Evolutionary conservation across 1,140 invertebrate species (phyloP).

Genomic region (Parapsyche elsis): DNA sequence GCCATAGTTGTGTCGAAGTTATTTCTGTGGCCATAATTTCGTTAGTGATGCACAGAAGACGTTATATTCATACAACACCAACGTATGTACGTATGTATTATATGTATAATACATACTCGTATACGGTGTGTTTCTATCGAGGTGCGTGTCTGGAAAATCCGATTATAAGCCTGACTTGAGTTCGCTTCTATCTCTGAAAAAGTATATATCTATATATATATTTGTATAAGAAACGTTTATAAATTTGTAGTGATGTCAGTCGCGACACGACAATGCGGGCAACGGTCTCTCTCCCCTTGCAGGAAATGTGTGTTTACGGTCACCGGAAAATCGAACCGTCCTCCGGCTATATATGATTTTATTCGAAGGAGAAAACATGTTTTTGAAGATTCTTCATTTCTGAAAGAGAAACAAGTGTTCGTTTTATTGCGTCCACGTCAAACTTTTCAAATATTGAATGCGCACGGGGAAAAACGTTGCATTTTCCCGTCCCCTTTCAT

Average conservation of each 20-base stretch:
- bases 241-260: background rate
- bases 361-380: slow-evolving; percentile 31
- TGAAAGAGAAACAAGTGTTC: background rate
- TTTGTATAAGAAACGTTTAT: background rate
- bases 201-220: background rate
- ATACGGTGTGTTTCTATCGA: background rate
- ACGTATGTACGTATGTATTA: background rate
- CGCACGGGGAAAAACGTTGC: too few species aligned
- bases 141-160: slow-evolving; percentile 3
- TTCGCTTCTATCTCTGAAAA: slow-evolving; percentile 17
- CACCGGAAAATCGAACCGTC: slow-evolving; percentile 30
- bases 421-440: background rate
- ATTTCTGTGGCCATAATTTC: too few species aligned
- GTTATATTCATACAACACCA: too few species aligned
- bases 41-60: too few species aligned
- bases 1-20: too few species aligned
- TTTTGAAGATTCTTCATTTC: background rate
- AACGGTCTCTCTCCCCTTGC: background rate
- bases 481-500: too few species aligned
- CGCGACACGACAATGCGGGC: slow-evolving; percentile 1
- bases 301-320: slow-evolving; percentile 39
- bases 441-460: background rate
- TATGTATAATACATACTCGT: background rate
- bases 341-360: slow-evolving; percentile 14
- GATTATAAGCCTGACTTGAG: slow-evolving; percentile 9